Conservation (phyloP, 2,888 invertebrate species). For the Caenorhabditis uteleia region DNA sequence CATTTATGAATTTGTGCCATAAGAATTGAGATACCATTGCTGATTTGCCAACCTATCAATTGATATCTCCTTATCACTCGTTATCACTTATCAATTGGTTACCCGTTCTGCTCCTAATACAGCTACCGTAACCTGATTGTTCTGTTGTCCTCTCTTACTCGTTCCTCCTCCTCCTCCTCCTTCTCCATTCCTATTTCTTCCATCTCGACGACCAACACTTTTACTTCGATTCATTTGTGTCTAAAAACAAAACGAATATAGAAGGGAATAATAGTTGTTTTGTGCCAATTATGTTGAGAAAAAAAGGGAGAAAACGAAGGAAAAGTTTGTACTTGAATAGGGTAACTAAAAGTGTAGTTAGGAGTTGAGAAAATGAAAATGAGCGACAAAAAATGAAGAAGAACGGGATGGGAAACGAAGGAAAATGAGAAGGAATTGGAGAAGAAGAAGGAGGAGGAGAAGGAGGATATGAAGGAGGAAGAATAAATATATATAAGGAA, state of each 20-base stretch:
- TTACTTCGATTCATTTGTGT: slow-evolving; percentile 38
- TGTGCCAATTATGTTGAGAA: too few relatives aligned
- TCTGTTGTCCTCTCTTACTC: slow-evolving; percentile 15
- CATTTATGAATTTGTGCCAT: slow-evolving; percentile 61
- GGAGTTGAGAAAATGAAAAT: not conserved
- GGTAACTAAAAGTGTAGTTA: not conserved
- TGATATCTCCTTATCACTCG: too few relatives aligned
- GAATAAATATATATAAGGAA: too few relatives aligned
- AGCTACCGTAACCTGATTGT: slow-evolving; percentile 37
- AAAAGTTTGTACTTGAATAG: slow-evolving; percentile 1
- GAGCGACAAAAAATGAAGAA: too few relatives aligned
- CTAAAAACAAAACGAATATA: not conserved
- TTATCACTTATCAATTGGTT: not conserved
- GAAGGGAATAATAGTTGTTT: not conserved
- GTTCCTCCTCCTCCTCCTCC: too few relatives aligned
- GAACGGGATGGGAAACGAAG: too few relatives aligned
- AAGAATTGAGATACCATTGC: slow-evolving; percentile 67
- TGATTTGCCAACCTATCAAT: slow-evolving; percentile 65
- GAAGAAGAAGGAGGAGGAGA: too few relatives aligned
- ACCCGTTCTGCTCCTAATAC: slow-evolving; percentile 39
- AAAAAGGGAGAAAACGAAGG: not conserved
- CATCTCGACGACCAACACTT: slow-evolving; percentile 35
- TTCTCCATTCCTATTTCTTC: too few relatives aligned
- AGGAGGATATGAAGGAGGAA: too few relatives aligned
- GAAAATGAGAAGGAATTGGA: too few relatives aligned